A percentile compares a stretch with the other conserved stretches of the same genome.
Conservation (phyloP, 2,113 vertebrate species). For the Pachyramphus minor region DNA sequence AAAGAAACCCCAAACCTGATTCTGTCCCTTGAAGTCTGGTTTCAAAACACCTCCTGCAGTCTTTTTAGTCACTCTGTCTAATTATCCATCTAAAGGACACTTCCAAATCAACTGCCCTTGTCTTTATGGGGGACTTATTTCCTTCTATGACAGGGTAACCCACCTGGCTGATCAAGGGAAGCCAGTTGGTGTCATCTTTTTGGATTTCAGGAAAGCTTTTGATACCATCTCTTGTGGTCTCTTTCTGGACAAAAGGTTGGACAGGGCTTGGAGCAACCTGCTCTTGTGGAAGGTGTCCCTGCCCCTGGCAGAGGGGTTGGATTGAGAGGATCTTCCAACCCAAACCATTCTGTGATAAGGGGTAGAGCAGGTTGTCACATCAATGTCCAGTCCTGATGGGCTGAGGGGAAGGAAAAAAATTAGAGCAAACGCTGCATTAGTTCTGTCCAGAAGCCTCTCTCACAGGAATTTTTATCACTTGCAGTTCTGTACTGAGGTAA, state of each 20-base stretch:
- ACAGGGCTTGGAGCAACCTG: background rate
- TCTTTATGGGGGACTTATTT: no score
- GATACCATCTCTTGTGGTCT: no score
- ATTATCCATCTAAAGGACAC: no score
- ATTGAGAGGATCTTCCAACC: background rate
- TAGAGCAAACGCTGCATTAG: accelerated
- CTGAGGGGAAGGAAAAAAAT: background rate
- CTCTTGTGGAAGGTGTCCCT: no score
- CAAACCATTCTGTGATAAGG: background rate
- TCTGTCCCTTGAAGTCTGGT: background rate
- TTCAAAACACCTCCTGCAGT: background rate
- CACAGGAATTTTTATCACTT: accelerated
- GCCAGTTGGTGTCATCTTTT: no score
- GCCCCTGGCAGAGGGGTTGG: background rate
- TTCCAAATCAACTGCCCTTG: no score
- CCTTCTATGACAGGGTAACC: no score
- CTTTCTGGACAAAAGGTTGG: background rate
- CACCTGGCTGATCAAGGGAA: no score
- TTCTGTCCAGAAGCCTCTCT: background rate
- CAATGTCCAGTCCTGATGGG: background rate
- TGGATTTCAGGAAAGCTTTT: no score
- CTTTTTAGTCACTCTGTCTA: background rate
- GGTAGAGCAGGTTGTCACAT: background rate
- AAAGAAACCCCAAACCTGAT: background rate
- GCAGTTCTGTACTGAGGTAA: background rate